These are phyloP conservation scores for Gerris buenoi DNA, from an alignment of 1,140 invertebrate species.

Conservation along the genomic window DNA sequence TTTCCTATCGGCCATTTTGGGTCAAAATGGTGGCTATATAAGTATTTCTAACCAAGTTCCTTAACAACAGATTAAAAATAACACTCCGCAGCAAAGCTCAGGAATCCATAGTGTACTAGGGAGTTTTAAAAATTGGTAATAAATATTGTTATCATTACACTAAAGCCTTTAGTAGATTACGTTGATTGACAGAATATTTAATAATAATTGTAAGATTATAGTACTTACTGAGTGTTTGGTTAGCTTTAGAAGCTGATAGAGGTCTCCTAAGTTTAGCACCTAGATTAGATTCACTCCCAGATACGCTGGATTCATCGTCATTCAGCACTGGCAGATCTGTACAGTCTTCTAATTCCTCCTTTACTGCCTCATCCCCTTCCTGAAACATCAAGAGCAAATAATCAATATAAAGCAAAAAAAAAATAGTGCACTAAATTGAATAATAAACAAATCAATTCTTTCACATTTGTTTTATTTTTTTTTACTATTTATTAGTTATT, in stretches of 20 bases:
- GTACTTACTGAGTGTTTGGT: neutral
- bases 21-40: too few relatives aligned
- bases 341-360: neutral
- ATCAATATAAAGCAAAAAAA: too few relatives aligned
- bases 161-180: neutral
- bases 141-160: neutral
- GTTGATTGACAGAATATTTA: neutral
- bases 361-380: neutral
- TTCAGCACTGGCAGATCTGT: conserved; percentile 14
- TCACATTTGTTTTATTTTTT: too few relatives aligned
- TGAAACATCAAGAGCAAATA: too few relatives aligned
- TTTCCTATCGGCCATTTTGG: too few relatives aligned
- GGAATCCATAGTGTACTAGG: too few relatives aligned
- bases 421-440: too few relatives aligned
- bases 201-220: neutral
- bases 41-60: too few relatives aligned
- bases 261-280: conserved; percentile 4
- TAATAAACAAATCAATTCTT: too few relatives aligned
- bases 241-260: neutral
- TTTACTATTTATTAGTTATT: too few relatives aligned
- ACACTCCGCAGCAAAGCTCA: too few relatives aligned
- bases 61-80: too few relatives aligned
- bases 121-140: neutral
- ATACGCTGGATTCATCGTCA: conserved; percentile 35
- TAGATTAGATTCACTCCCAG: conserved; percentile 33